Conservation (phyloP, 2,888 invertebrate genomes). For the Thymelicus acteon region DNA sequence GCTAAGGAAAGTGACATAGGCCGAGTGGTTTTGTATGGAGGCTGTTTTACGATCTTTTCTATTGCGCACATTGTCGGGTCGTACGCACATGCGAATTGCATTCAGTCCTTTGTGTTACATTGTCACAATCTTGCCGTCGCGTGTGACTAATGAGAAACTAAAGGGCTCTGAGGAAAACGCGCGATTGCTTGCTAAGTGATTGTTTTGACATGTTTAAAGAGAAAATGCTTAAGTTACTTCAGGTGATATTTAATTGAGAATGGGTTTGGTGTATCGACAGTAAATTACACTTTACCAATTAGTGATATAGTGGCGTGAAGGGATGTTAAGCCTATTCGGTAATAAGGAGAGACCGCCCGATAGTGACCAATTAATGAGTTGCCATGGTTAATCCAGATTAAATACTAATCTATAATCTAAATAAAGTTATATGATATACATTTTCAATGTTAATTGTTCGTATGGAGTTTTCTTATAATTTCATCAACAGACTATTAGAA, state of each 20-base stretch:
- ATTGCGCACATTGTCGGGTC: conserved; percentile 48
- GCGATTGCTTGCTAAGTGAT: conserved; percentile 11
- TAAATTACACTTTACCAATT: too few relatives aligned
- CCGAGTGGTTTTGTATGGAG: conserved; percentile 46
- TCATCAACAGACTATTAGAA: neutral
- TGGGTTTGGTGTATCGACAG: too few relatives aligned
- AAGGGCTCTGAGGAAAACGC: conserved; percentile 26
- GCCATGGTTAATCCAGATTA: too few relatives aligned
- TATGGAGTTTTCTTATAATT: neutral
- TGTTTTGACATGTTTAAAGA: conserved; percentile 24
- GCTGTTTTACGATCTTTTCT: conserved; percentile 47
- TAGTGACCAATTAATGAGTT: too few relatives aligned
- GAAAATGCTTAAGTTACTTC: neutral
- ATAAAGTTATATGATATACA: too few relatives aligned
- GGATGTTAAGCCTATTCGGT: too few relatives aligned
- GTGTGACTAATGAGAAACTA: conserved; percentile 33
- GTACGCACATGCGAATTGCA: conserved; percentile 46
- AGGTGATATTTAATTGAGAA: neutral
- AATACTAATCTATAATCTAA: too few relatives aligned
- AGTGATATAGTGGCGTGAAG: too few relatives aligned
- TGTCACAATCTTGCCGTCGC: conserved; percentile 40
- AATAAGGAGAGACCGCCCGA: too few relatives aligned
- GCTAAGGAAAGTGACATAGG: conserved; percentile 52
- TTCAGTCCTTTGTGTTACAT: conserved; percentile 44
- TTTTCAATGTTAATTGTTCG: neutral